These are phyloP conservation scores for Elaphurus davidianus DNA, from an alignment of 2,113 vertebrate genomes.

Conservation along the genomic window DNA sequence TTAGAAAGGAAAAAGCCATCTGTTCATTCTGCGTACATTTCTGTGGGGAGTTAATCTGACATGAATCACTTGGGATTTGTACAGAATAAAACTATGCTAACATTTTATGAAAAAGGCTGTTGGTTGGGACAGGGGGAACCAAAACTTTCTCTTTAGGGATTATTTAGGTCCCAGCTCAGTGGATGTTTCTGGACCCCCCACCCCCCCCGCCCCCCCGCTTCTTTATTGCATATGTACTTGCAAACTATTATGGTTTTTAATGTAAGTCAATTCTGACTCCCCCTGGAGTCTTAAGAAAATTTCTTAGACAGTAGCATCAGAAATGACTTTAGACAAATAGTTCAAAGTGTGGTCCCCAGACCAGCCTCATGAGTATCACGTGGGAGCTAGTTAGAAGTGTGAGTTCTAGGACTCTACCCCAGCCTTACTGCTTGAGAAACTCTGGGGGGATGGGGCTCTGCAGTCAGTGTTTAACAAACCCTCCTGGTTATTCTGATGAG, in stretches of 20 bases:
- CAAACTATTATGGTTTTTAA: neutral
- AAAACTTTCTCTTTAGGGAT: slow-evolving; percentile 46
- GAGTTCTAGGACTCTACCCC: neutral
- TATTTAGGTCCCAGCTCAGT: neutral
- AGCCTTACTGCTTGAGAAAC: neutral
- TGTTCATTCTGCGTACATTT: slow-evolving; percentile 34
- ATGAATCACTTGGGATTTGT: slow-evolving; percentile 44
- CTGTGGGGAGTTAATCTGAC: slow-evolving; percentile 51
- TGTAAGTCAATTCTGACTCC: neutral
- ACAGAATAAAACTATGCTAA: slow-evolving; percentile 43
- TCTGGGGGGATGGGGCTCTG: neutral
- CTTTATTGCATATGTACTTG: neutral
- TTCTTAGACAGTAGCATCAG: neutral
- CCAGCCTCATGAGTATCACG: neutral
- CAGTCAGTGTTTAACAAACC: neutral
- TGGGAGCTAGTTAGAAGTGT: neutral
- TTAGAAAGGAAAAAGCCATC: slow-evolving; percentile 47
- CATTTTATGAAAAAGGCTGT: slow-evolving; percentile 31
- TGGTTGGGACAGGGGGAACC: neutral
- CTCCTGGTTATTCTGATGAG: neutral
- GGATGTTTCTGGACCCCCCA: no score
- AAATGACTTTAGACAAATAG: neutral
- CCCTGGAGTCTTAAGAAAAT: neutral
- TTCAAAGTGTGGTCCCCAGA: neutral
- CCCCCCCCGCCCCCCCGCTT: no score